These are phyloP conservation scores for Pseudorasbora parva DNA, from an alignment of 2,113 vertebrate genomes.

Conservation along the genomic window DNA sequence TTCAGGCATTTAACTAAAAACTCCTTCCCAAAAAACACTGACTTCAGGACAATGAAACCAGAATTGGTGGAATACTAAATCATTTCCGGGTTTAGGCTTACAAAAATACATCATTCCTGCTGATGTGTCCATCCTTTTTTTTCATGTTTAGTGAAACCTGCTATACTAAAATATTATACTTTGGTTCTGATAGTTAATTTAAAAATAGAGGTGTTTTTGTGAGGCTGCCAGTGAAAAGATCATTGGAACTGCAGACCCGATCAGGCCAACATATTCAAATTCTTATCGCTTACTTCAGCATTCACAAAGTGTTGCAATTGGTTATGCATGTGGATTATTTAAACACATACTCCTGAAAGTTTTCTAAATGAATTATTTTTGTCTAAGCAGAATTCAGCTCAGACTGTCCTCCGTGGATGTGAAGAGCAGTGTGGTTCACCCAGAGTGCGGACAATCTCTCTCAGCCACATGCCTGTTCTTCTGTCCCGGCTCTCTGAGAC, in stretches of 20 bases:
- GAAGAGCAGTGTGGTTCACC: constrained; percentile 93
- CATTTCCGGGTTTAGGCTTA: background rate
- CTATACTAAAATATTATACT: background rate
- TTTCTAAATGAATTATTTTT: background rate
- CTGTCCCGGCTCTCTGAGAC: constrained; percentile 88
- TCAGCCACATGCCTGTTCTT: constrained; percentile 79
- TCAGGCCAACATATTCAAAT: background rate
- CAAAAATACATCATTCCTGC: background rate
- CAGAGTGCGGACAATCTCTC: constrained; percentile 84
- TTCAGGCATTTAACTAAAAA: background rate
- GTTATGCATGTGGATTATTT: background rate
- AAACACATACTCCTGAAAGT: background rate
- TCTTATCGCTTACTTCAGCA: no score
- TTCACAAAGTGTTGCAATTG: no score
- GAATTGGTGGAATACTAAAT: background rate
- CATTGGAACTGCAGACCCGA: background rate
- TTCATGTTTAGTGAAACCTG: background rate
- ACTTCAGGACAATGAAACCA: background rate
- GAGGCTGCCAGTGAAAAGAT: background rate
- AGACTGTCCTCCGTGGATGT: constrained; percentile 89
- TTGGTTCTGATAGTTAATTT: background rate
- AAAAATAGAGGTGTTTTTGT: background rate
- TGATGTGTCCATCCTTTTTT: background rate
- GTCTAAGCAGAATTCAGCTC: constrained; percentile 83
- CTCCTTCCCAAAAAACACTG: background rate